Conservation (phyloP, 2,888 invertebrate species). For the Caenorhabditis sp. region DNA sequence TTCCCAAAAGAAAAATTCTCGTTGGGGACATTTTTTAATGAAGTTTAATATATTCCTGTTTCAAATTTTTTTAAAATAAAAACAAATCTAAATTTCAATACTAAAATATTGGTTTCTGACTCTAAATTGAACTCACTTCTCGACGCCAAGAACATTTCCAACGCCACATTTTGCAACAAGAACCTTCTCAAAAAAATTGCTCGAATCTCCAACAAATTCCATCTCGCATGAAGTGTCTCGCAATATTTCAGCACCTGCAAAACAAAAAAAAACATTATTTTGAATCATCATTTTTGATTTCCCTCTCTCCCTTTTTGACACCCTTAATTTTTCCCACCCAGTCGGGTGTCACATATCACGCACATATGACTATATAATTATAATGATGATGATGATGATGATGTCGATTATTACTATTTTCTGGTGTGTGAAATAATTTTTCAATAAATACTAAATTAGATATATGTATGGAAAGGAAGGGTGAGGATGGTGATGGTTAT, state of each 20-base stretch:
- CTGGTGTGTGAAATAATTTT: neutral
- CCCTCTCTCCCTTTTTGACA: too few relatives aligned
- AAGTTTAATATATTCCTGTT: too few relatives aligned
- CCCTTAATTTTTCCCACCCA: neutral
- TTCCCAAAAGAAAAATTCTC: neutral
- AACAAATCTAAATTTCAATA: too few relatives aligned
- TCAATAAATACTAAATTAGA: neutral
- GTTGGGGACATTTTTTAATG: too few relatives aligned
- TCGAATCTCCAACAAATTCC: conserved; percentile 98
- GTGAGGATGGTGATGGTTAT: neutral
- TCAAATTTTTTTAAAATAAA: too few relatives aligned
- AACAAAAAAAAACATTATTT: neutral
- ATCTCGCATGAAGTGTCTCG: conserved; percentile 97
- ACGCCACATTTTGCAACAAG: conserved; percentile 89
- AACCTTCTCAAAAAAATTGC: conserved; percentile 97
- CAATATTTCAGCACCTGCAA: conserved; percentile 90
- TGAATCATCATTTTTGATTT: too few relatives aligned
- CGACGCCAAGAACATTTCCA: conserved; percentile 98
- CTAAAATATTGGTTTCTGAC: too few relatives aligned
- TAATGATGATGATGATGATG: neutral
- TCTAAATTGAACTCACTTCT: conserved; percentile 85
- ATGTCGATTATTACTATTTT: neutral
- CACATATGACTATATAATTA: neutral
- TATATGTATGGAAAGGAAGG: neutral
- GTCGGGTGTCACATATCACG: neutral